These are phyloP conservation scores for Megalopta genalis DNA, from an alignment of 1,140 invertebrate species.

Conservation along the genomic window DNA sequence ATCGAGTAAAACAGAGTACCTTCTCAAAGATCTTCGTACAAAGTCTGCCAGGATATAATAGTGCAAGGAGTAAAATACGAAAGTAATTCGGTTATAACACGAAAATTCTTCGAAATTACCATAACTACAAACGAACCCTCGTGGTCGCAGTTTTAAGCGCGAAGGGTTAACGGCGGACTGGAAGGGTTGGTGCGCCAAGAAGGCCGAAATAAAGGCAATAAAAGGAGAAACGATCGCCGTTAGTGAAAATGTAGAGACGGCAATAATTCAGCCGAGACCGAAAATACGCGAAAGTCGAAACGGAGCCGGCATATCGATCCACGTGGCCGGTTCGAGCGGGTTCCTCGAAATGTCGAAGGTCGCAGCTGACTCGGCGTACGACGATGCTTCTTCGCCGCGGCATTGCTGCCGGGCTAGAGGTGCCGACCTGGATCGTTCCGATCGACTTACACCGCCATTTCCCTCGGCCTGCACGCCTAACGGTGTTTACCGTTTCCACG, in stretches of 20 bases:
- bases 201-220: neutral
- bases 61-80: no score
- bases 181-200: no score
- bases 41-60: no score
- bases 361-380: conserved; percentile 15
- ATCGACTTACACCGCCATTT: neutral
- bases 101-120: no score
- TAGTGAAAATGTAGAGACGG: neutral
- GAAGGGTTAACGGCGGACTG: no score
- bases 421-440: neutral
- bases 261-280: neutral
- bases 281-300: conserved; percentile 35
- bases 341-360: conserved; percentile 45
- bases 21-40: no score
- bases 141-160: no score
- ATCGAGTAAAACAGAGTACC: no score
- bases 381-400: neutral
- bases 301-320: conserved; percentile 28
- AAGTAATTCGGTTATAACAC: no score
- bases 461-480: neutral
- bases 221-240: neutral
- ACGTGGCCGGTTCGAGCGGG: neutral
- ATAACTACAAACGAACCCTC: no score
- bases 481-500: conserved; percentile 67
- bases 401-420: no score